A percentile compares a stretch with the other conserved stretches of the same genome.
Evolutionary conservation across 2,113 vertebrate species (phyloP).

Genomic region (Pangasianodon gigas): DNA sequence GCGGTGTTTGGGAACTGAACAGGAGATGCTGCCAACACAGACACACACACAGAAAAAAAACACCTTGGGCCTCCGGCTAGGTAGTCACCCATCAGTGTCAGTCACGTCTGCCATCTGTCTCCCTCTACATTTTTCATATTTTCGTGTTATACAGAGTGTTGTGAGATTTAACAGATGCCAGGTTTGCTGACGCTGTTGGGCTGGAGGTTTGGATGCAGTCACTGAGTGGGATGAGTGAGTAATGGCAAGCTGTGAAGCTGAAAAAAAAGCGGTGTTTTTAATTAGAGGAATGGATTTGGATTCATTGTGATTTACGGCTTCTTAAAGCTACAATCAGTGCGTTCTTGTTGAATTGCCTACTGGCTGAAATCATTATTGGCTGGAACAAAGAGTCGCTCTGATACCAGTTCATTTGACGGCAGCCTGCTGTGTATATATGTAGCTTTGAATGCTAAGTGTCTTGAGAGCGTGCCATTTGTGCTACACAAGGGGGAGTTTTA

Average conservation of each 20-base stretch:
- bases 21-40: constrained; percentile 67
- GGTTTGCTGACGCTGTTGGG: constrained; percentile 57
- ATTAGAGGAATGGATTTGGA: constrained; percentile 37
- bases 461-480: constrained; percentile 52
- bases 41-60: constrained; percentile 70
- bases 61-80: constrained; percentile 64
- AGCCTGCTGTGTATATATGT: not conserved
- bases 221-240: constrained; percentile 29
- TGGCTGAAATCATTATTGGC: constrained; percentile 12
- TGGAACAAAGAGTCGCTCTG: constrained; percentile 22
- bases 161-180: constrained; percentile 60
- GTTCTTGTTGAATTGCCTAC: constrained; percentile 25
- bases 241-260: constrained; percentile 23
- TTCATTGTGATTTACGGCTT: constrained; percentile 39
- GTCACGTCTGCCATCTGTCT: constrained; percentile 50
- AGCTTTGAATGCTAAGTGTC: constrained; percentile 18
- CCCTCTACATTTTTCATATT: constrained; percentile 31
- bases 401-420: not conserved
- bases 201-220: constrained; percentile 31
- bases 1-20: constrained; percentile 62
- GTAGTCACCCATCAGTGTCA: constrained; percentile 64
- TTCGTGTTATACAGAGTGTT: constrained; percentile 56
- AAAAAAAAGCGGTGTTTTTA: not conserved
- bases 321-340: constrained; percentile 20
- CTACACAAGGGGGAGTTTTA: constrained; percentile 74